These are phyloP conservation scores for Sylvilagus bachmani DNA, from an alignment of 2,113 vertebrate genomes.

Conservation along the genomic window DNA sequence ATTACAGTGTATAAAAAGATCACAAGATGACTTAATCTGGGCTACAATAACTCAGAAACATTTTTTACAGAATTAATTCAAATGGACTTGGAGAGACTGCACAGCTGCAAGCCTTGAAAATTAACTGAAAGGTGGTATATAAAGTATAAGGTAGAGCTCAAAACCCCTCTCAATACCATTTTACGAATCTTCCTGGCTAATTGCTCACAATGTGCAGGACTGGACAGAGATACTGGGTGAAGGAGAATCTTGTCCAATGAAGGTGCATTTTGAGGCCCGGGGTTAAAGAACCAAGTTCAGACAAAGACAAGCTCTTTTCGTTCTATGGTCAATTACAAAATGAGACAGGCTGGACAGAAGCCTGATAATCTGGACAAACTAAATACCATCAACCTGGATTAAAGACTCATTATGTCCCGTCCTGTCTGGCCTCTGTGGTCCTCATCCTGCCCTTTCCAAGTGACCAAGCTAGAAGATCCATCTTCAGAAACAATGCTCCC, in stretches of 20 bases:
- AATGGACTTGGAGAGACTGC: conserved; percentile 61
- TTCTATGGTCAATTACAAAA: background rate
- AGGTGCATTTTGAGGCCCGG: background rate
- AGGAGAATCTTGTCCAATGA: background rate
- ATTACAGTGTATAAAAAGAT: conserved; percentile 71
- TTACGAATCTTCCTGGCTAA: background rate
- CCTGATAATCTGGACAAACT: background rate
- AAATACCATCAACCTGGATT: background rate
- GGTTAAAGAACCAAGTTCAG: background rate
- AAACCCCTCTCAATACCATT: background rate
- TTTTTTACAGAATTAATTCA: conserved; percentile 71
- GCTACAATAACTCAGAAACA: conserved; percentile 39
- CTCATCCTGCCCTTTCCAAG: background rate
- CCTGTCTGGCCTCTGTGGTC: too few species aligned
- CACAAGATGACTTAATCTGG: conserved; percentile 75
- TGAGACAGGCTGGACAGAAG: background rate
- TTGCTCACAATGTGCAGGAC: background rate
- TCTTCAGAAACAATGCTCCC: background rate
- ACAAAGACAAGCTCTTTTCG: background rate
- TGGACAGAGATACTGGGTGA: background rate
- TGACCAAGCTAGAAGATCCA: background rate
- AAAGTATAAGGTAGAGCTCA: conserved; percentile 43
- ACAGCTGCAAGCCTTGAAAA: background rate
- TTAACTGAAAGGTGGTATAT: conserved; percentile 61
- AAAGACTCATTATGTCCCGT: background rate